Conservation (phyloP, 2,797 vertebrate genomes). For the Emys orbicularis region DNA sequence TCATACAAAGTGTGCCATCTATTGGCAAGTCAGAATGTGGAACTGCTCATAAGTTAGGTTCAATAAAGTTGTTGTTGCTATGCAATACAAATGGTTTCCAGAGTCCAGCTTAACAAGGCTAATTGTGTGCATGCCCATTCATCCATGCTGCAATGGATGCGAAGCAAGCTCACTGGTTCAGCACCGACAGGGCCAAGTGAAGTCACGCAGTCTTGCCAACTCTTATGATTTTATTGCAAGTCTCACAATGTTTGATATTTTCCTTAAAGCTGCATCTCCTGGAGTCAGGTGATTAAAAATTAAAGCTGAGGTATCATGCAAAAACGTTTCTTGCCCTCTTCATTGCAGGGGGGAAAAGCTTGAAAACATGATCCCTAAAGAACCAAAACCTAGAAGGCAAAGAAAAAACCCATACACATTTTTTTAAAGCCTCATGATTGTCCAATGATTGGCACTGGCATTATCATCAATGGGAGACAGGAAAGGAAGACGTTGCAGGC, state of each 20-base stretch:
- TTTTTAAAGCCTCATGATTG: too few species aligned
- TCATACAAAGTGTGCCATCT: conserved; percentile 70
- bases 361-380: neutral
- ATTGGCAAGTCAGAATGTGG: conserved; percentile 19
- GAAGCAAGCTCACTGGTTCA: neutral
- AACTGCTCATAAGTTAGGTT: conserved; percentile 6
- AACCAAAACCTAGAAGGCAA: neutral
- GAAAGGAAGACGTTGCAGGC: neutral
- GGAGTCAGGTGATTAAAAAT: neutral
- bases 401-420: too few species aligned
- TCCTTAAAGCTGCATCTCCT: neutral
- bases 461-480: neutral
- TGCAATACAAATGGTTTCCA: neutral
- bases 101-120: neutral
- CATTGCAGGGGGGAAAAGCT: neutral
- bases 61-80: neutral
- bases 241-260: neutral
- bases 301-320: neutral
- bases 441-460: too few species aligned
- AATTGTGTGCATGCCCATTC: accelerated
- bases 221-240: accelerated
- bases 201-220: accelerated
- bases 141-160: neutral
- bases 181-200: accelerated
- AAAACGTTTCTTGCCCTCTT: neutral